Base-by-base conservation (phyloP, 2,113 vertebrate genomes). In the Heterotilapia buettikoferi region DNA sequence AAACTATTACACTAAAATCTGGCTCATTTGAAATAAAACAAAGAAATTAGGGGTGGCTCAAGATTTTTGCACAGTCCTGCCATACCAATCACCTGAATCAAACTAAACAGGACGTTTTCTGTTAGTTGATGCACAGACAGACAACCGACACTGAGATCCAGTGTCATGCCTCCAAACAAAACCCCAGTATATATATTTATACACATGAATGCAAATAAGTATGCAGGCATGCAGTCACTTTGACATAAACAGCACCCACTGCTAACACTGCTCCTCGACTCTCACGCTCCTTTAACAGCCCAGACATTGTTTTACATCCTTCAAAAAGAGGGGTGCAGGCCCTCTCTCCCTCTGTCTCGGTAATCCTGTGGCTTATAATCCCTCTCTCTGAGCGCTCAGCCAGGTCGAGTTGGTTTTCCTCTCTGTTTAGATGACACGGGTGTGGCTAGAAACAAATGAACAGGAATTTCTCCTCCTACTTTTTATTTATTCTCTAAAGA, bases 161-260 rank as follows among this genome's bases (percentile, higher is more conserved):
- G 26, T n/a, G 45, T 52, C 10, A 3, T 7, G 73, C 73, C 26
- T 31, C 43, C 45, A 31, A 78, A 78, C 26, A 68, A 29, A 84
- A 81, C 78, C n/a, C 45, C n/a, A 63, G n/a, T 52, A 86, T 80
- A 71, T 13, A 52, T 73, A 61, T 40, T 83, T 45, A n/a, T 76
- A 79, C 26, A 1, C 63, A 21, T 78, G 40, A 50, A 84, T 85
- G 84, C 63, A 87, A 66, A 87, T 54, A 31, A 61, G 87, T 86
- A 92, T 92, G 85, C 88, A 90, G 86, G 86, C 50, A 89, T 88
- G 78, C 71, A 33, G 16, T 53, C 10, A 6, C 33, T 81, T 19
- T 19, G 53, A 63, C 88, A 80, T 50, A 21, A 84, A 88, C 52
- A 81, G 31, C 59, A 2, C 66, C 26, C 87, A n/a, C 76, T 9